A percentile compares a stretch with the other conserved stretches of the same genome.
These are phyloP conservation scores for Encarsia formosa DNA, from an alignment of 2,888 invertebrate species.

Conservation along the genomic window DNA sequence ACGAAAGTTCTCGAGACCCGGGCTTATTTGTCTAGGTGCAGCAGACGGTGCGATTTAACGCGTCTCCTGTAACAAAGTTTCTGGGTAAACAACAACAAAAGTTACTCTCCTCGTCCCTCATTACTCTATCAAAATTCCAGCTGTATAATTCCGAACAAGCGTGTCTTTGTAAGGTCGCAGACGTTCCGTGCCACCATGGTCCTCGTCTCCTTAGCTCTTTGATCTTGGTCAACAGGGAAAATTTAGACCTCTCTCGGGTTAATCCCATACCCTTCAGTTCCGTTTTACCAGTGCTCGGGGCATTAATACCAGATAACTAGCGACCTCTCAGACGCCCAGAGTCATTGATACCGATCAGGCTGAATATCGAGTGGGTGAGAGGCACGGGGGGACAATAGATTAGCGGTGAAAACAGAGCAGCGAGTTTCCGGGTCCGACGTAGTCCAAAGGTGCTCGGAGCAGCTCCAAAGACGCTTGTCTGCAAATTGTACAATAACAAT, in stretches of 20 bases:
- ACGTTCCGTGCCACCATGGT: conserved; percentile 8
- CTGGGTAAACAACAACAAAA: no score
- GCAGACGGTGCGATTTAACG: no score
- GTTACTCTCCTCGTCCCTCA: no score
- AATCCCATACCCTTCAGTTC: conserved; percentile 1
- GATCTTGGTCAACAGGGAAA: conserved; percentile 49
- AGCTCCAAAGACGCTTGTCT: conserved; percentile 33
- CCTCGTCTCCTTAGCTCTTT: conserved; percentile 40
- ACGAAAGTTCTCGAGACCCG: no score
- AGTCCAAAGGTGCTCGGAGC: conserved; percentile 50
- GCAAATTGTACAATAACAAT: conserved; percentile 53
- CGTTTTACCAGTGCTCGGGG: conserved; percentile 12
- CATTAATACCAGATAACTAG: no score
- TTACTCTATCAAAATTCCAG: no score
- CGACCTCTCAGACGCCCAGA: no score
- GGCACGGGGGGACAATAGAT: conserved; percentile 43
- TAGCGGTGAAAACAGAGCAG: conserved; percentile 28
- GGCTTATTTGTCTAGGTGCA: no score
- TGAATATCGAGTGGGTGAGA: conserved; percentile 5
- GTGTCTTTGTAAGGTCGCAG: no score
- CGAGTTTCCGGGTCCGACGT: conserved; percentile 38
- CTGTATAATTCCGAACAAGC: no score
- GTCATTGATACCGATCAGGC: no score
- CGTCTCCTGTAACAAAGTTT: no score
- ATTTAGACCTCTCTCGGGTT: conserved; percentile 37